phyloP scores from a whole-genome alignment of 2,113 vertebrate species.

The Taurulus bubalis region DNA sequence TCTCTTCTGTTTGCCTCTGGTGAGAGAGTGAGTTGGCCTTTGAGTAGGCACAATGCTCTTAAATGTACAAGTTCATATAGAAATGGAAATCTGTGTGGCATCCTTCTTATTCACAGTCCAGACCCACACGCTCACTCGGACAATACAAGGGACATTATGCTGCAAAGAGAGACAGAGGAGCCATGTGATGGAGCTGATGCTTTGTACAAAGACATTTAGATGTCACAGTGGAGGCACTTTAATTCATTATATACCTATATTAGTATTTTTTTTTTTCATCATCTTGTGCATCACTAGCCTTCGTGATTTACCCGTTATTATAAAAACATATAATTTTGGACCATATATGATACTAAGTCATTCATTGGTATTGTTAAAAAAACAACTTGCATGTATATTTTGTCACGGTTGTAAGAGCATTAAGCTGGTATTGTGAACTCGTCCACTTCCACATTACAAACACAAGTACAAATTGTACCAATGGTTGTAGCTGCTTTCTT shows the following conservation, averaged over 20 bases:
- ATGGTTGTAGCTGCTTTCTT: slow-evolving; percentile 40
- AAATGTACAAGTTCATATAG: background rate
- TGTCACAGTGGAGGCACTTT: background rate
- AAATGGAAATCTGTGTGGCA: background rate
- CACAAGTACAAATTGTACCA: slow-evolving; percentile 26
- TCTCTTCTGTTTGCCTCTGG: background rate
- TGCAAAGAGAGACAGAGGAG: slow-evolving; percentile 2
- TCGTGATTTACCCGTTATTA: background rate
- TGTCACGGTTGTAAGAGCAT: background rate
- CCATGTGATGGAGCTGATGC: slow-evolving; percentile 2
- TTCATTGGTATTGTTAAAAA: background rate
- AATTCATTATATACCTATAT: background rate
- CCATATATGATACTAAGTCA: background rate
- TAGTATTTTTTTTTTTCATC: background rate
- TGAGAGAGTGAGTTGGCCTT: background rate
- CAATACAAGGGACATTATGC: background rate
- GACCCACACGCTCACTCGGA: slow-evolving; percentile 1
- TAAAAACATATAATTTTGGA: background rate
- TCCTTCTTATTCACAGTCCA: background rate
- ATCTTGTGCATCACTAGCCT: background rate
- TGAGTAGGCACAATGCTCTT: background rate
- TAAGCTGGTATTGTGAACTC: background rate
- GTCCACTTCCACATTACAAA: slow-evolving; percentile 4
- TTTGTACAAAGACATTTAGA: background rate
- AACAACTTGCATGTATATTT: background rate